Evolutionary conservation across 2,797 vertebrate species (phyloP), one percentile per base, ranked within the genome.

Genomic region (Silurus lanzhouensis): DNA sequence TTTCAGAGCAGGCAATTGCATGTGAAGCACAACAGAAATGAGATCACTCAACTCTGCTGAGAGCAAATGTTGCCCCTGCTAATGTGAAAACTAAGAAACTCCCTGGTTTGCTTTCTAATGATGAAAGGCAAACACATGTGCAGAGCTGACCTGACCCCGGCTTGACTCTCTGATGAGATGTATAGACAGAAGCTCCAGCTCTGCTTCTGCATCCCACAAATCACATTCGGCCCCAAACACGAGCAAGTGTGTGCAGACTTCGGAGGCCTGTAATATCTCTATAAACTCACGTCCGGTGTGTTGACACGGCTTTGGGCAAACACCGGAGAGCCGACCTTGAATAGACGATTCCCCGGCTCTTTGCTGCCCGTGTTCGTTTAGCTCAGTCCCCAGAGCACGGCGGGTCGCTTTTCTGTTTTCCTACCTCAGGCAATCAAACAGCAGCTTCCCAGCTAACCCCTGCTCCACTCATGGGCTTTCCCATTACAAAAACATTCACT

Each of bases 81-180:
- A 89, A 90, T 89, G 81, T 87, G 85, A 89, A 91, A 92, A 87
- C 90, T 91, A 89, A 93, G 91, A 92, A 90, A 90, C 90, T 89
- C 89, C 91, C 89, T 83, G 86, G 93, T 95, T 95, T 95, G 93
- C 92, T 93, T 93, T 94, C 94, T 94, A 92, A 93, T 94, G 94
- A 96, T 95, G 93, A 95, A 95, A 95, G 92, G 91, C 93, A 95
- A 96, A 95, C 94, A 94, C 82, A 88, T 89, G 90, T 91, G 88
- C 87, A 22, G 91, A 89, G 91, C 93, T 93, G 93, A 91, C 88
- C 91, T 93, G 93, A 94, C 94, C 93, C 83, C 81, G 91, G 91
- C 83, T 91, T 91, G 86, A 83, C 0, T 86, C 87, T 90, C 93
- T 93, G 93, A 94, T 93, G 92, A 93, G 89, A 94, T 82, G 92